Conservation (phyloP, 2,113 vertebrate species). For the Ctenodactylus gundi region DNA sequence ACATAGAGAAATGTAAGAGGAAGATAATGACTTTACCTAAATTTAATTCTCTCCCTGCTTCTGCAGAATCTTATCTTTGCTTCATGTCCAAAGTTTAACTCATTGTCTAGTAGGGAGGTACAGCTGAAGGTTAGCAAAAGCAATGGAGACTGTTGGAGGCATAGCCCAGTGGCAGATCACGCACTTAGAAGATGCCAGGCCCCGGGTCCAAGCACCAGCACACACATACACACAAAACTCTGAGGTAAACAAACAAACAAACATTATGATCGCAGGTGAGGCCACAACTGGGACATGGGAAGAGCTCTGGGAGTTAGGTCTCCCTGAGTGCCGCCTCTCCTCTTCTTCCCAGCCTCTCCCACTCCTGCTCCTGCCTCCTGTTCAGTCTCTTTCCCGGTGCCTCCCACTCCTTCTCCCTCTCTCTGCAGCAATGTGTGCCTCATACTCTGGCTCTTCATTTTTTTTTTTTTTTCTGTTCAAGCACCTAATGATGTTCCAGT, state of each 20-base stretch:
- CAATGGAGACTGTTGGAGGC: no score
- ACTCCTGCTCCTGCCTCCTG: neutral
- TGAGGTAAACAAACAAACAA: neutral
- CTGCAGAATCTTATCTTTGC: neutral
- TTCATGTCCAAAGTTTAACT: neutral
- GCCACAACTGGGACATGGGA: neutral
- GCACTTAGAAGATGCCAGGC: neutral
- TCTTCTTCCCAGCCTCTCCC: no score
- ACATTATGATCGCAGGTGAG: fast-evolving
- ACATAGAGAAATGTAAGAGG: neutral
- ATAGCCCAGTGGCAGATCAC: neutral
- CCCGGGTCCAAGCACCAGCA: neutral
- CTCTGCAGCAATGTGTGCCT: neutral
- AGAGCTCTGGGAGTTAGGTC: neutral
- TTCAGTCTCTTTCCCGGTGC: neutral
- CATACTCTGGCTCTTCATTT: neutral
- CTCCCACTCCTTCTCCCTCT: neutral
- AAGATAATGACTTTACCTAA: neutral
- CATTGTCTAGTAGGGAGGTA: neutral
- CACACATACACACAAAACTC: no score
- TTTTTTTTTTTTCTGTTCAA: neutral
- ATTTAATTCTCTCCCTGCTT: neutral
- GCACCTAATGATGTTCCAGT: neutral
- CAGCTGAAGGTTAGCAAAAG: neutral
- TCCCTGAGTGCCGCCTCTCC: neutral